Conservation (phyloP, 2,113 vertebrate species). For the Myiopsitta monachus region DNA sequence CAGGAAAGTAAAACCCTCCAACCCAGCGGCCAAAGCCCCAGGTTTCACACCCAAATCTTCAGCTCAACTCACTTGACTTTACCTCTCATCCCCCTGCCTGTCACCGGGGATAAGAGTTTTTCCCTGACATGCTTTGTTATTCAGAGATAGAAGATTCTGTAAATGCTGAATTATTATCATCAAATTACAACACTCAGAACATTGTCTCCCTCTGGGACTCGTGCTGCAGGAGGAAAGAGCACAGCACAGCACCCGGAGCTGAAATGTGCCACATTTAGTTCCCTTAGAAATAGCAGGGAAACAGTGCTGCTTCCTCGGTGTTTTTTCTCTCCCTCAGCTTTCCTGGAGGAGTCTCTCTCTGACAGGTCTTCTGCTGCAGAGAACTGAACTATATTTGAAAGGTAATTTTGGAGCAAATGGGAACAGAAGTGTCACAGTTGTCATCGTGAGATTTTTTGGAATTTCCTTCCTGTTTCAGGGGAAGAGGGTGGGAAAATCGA, state of each 20-base stretch:
- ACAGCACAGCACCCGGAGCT: not conserved
- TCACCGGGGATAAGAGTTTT: conserved; percentile 4
- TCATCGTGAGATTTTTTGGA: not conserved
- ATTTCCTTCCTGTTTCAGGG: not conserved
- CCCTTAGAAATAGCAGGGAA: not conserved
- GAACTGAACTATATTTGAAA: conserved; percentile 24
- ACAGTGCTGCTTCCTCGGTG: not conserved
- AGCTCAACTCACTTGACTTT: not conserved
- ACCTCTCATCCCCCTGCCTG: not conserved
- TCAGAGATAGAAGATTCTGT: conserved; percentile 46
- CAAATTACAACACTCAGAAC: conserved; percentile 66
- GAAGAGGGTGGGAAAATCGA: not conserved
- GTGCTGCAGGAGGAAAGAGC: conserved; percentile 24
- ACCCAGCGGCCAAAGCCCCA: not conserved
- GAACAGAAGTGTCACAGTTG: conserved; percentile 28
- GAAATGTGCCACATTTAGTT: not conserved
- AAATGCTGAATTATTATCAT: conserved; percentile 66
- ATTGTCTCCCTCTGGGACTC: conserved; percentile 53
- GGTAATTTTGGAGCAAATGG: conserved; percentile 37
- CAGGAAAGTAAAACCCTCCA: not conserved
- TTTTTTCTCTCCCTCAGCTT: conserved; percentile 3
- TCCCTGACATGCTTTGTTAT: conserved; percentile 57
- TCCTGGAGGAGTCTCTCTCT: conserved; percentile 30
- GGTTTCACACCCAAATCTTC: not conserved
- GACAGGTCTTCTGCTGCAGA: conserved; percentile 17